Evolutionary conservation across 2,888 invertebrate species (phyloP).

Genomic region (Buathra laborator): DNA sequence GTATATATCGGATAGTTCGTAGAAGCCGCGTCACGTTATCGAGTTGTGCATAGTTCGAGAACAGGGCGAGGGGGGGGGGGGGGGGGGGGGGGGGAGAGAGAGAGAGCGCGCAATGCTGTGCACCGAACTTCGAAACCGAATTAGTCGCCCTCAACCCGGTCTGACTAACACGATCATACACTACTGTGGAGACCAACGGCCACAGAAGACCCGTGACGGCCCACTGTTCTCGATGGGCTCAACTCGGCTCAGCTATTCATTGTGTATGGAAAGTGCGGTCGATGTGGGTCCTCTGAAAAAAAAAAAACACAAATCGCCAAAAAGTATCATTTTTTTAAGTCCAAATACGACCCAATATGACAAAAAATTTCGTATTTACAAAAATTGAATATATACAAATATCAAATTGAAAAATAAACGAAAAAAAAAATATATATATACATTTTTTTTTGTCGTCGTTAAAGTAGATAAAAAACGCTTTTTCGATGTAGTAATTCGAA

Average conservation of each 20-base stretch:
- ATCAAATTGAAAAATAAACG: too few relatives aligned
- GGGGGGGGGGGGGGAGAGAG: background rate
- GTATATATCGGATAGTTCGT: slow-evolving; percentile 33
- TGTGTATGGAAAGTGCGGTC: background rate
- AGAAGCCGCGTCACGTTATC: slow-evolving; percentile 60
- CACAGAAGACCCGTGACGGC: slow-evolving; percentile 36
- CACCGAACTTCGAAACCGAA: slow-evolving; percentile 68
- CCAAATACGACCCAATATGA: background rate
- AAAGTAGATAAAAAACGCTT: background rate
- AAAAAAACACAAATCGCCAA: background rate
- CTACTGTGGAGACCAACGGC: slow-evolving; percentile 59
- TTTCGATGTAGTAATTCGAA: background rate
- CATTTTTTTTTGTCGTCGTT: background rate
- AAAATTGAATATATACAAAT: too few relatives aligned
- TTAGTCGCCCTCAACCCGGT: slow-evolving; percentile 64
- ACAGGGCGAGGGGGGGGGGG: background rate
- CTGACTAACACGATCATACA: slow-evolving; percentile 68
- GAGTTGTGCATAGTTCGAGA: slow-evolving; percentile 65
- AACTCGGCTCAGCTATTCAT: slow-evolving; percentile 3
- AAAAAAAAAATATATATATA: background rate
- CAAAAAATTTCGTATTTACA: background rate
- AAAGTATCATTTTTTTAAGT: background rate
- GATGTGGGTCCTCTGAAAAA: background rate
- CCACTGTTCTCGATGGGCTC: slow-evolving; percentile 46
- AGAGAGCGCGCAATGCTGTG: slow-evolving; percentile 50